Base-by-base conservation (phyloP, 2,113 vertebrate genomes). In the Megalops atlanticus region DNA sequence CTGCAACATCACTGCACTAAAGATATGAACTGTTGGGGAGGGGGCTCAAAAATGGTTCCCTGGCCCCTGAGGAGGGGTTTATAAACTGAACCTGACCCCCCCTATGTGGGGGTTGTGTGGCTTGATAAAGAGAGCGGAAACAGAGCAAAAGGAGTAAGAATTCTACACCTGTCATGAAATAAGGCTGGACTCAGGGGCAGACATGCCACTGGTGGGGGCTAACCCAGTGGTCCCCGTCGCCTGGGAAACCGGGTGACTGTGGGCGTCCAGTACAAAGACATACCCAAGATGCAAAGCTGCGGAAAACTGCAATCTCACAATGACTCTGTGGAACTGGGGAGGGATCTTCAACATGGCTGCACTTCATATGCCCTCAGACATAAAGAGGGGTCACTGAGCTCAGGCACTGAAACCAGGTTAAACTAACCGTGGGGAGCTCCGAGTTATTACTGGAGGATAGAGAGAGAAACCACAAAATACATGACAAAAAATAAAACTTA, bases 331-430 rank as follows among this genome's bases (percentile, higher is more conserved):
- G 33, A 38, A 39, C 21, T 43, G 18, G 6, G 38, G 39, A 24
- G 21, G 52, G 21, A n/a, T 58, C 52, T 52, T 52, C 18, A 58
- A 18, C 21, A 5, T 43, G 40, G 6, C 72, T 4, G 36, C 21
- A 36, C 2, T 36, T 39, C 39, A 41, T 10, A 74, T n/a, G 12
- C 21, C 5, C 21, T n/a, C 52, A 58, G 3, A 87, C 76, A 90
- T 88, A 86, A 82, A 88, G 88, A 86, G 85, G 89, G 91, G 92
- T 92, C 90, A 91, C 80, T 88, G 54, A 83, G 85, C 86, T 85
- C 76, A 87, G 84, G 88, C 83, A 89, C 88, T 91, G 88, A 87
- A 87, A 84, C 79, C 81, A 87, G 83, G 88, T 89, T 88, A 87
- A 92, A 92, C 88, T 76, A 84, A 88, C 88, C 85, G 88, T 85